A percentile compares a stretch with the other conserved stretches of the same genome.
phyloP scores from a whole-genome alignment of 2,797 vertebrate genomes.

The Sitta carolinensis region DNA sequence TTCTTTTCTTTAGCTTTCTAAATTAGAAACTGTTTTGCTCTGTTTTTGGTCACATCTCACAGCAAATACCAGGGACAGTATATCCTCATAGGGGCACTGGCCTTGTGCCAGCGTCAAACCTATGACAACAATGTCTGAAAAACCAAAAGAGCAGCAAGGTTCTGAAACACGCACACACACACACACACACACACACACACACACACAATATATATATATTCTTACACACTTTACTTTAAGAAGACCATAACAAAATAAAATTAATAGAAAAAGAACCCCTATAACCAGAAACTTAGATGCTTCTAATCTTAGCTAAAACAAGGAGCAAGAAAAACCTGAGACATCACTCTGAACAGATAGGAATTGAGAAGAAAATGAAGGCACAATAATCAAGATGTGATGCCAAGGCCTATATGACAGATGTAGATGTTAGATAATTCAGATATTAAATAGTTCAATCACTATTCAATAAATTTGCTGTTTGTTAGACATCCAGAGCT shows the following conservation, averaged over 20 bases:
- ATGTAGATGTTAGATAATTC: not conserved
- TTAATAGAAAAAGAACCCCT: not conserved
- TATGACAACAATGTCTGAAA: no score
- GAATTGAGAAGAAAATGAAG: not conserved
- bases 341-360: not conserved
- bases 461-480: not conserved
- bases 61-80: no score
- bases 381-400: not conserved
- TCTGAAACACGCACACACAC: not conserved
- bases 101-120: no score
- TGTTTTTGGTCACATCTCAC: no score
- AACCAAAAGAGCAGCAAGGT: not conserved
- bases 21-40: no score
- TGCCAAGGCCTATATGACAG: not conserved
- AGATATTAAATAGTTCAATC: not conserved
- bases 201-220: no score
- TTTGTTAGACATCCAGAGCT: not conserved
- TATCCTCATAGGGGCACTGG: no score
- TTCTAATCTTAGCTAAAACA: not conserved
- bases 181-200: accelerated
- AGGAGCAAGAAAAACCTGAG: not conserved
- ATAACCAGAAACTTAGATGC: not conserved
- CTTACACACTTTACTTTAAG: not conserved
- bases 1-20: no score
- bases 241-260: not conserved